phyloP scores from a whole-genome alignment of 1,140 invertebrate genomes.

The Drosophila ficusphila region DNA sequence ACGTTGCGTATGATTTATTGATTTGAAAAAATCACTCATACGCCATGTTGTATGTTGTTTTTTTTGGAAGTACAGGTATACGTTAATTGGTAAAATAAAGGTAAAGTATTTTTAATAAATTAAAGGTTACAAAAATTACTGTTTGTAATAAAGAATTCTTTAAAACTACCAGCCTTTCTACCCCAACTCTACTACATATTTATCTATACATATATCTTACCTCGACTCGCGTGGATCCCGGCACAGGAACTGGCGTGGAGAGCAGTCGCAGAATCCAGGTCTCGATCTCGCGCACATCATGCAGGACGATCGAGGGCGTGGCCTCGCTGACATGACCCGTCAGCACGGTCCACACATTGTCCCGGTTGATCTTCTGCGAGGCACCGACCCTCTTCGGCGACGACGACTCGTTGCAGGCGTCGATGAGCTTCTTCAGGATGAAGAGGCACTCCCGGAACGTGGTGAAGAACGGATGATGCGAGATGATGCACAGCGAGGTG shows the following conservation, averaged over 20 bases:
- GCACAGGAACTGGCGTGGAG: conserved; percentile 98
- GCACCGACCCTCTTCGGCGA: conserved; percentile 94
- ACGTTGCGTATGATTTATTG: too few relatives aligned
- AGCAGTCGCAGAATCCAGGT: conserved; percentile 98
- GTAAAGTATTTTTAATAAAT: too few relatives aligned
- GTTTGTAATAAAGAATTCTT: too few relatives aligned
- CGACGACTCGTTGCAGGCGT: conserved; percentile 97
- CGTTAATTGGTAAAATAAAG: too few relatives aligned
- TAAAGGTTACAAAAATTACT: too few relatives aligned
- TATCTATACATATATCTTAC: too few relatives aligned
- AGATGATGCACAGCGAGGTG: conserved; percentile 98
- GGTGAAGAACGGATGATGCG: conserved; percentile 99
- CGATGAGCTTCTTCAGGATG: conserved; percentile 97
- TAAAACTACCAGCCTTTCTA: too few relatives aligned
- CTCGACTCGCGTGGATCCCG: conserved; percentile 97
- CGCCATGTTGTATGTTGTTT: too few relatives aligned
- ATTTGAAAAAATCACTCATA: too few relatives aligned
- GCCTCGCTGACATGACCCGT: conserved; percentile 89
- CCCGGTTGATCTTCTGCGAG: conserved; percentile 90
- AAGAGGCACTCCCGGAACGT: conserved; percentile 98
- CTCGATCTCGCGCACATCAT: conserved; percentile 98
- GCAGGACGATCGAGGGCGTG: conserved; percentile 94
- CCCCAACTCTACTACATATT: too few relatives aligned
- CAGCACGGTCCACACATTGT: conserved; percentile 96
- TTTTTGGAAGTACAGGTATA: too few relatives aligned